A percentile compares a stretch with the other conserved stretches of the same genome.
Evolutionary conservation across 2,113 vertebrate genomes (phyloP).

Genomic region (Balaeniceps rex): DNA sequence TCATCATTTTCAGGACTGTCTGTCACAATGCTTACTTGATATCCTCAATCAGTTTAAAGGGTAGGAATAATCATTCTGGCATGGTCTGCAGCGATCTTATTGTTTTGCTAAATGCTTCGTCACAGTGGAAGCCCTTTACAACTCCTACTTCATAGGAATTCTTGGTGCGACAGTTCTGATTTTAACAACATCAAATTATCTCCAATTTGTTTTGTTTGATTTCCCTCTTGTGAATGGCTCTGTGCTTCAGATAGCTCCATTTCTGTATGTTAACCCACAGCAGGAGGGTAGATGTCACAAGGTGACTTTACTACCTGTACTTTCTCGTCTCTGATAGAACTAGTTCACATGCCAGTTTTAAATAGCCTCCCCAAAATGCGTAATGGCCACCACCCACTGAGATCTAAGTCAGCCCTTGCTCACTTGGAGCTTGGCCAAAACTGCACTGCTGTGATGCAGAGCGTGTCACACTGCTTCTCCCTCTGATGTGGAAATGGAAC

Average conservation of each 20-base stretch:
- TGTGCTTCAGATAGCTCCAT: conserved; percentile 49
- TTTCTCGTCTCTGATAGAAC: conserved; percentile 69
- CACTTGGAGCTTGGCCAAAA: conserved; percentile 70
- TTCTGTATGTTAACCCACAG: conserved; percentile 72
- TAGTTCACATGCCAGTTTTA: conserved; percentile 72
- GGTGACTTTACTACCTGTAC: conserved; percentile 72
- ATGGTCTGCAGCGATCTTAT: conserved; percentile 38
- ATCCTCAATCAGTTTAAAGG: conserved; percentile 10
- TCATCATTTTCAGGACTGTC: neutral
- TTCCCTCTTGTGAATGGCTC: conserved; percentile 58
- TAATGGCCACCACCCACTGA: conserved; percentile 71
- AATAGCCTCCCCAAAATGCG: conserved; percentile 64
- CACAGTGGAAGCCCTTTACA: conserved; percentile 59
- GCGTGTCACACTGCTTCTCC: conserved; percentile 54
- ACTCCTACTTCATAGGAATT: conserved; percentile 31
- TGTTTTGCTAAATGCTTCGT: conserved; percentile 69
- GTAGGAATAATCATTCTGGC: conserved; percentile 49
- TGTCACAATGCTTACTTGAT: conserved; percentile 48
- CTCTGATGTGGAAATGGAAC: conserved; percentile 70
- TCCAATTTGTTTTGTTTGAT: conserved; percentile 74
- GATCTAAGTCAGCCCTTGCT: conserved; percentile 69
- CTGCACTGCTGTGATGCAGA: conserved; percentile 65
- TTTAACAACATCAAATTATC: conserved; percentile 72
- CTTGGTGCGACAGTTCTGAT: conserved; percentile 44
- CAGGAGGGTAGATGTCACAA: conserved; percentile 72